phyloP scores from a whole-genome alignment of 2,113 vertebrate genomes.

The Puffinus mauretanicus region DNA sequence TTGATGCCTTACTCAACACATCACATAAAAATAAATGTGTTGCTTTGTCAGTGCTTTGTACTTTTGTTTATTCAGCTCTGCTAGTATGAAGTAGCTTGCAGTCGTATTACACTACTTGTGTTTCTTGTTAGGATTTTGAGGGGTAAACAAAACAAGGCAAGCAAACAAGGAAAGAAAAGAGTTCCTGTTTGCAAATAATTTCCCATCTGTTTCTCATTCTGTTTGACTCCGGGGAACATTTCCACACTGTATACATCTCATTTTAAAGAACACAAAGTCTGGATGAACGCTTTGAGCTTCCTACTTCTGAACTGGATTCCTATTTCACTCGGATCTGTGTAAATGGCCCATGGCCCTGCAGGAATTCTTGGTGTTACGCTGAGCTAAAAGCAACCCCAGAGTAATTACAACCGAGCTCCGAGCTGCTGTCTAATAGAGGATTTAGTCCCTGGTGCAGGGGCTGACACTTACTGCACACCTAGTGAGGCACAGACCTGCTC shows the following conservation, averaged over 20 bases:
- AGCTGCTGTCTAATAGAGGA: background rate
- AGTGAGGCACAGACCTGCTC: background rate
- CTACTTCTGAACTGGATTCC: background rate
- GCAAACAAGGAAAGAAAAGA: background rate
- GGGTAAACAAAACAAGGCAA: slow-evolving; percentile 54
- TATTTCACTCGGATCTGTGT: background rate
- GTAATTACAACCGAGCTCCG: background rate
- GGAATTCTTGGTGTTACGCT: background rate
- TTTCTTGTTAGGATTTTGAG: slow-evolving; percentile 29
- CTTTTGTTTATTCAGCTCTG: background rate
- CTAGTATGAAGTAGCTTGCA: background rate
- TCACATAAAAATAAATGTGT: background rate
- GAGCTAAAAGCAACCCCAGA: background rate
- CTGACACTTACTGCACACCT: background rate
- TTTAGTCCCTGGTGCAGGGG: background rate
- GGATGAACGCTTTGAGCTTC: background rate
- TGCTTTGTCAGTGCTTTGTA: background rate
- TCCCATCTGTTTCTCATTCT: slow-evolving; percentile 69
- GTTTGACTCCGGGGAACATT: background rate
- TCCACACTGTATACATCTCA: background rate
- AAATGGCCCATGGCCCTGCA: background rate
- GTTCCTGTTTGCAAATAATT: slow-evolving; percentile 53
- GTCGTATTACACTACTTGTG: background rate
- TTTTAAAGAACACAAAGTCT: background rate
- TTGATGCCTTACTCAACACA: background rate